A percentile compares a stretch with the other conserved stretches of the same genome.
Evolutionary conservation across 2,113 vertebrate genomes (phyloP).

Genomic region (Columba janthina): DNA sequence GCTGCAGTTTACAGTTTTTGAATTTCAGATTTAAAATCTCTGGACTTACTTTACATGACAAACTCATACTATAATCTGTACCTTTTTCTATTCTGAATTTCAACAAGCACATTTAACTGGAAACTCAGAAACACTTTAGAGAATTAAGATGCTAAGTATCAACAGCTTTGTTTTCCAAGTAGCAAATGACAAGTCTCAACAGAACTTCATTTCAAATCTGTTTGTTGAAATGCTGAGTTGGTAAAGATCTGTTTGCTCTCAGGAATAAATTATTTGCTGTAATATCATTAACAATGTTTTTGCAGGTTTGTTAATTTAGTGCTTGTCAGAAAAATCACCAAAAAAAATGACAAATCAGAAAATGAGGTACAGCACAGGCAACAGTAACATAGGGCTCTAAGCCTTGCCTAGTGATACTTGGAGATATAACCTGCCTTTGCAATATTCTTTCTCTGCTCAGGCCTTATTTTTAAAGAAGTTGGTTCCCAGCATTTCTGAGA

Average conservation of each 20-base stretch:
- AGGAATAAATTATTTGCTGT: background rate
- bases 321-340: background rate
- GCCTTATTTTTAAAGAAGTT: background rate
- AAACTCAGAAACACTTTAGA: slow-evolving; percentile 30
- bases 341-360: background rate
- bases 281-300: background rate
- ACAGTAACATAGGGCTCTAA: rapidly evolving
- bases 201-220: slow-evolving; percentile 60
- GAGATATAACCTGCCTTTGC: background rate
- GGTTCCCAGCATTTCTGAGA: background rate
- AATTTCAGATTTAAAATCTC: background rate
- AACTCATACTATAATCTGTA: background rate
- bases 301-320: background rate
- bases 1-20: background rate
- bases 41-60: background rate
- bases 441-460: background rate
- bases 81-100: background rate
- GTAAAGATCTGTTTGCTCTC: slow-evolving; percentile 20
- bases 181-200: slow-evolving; percentile 49
- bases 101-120: background rate
- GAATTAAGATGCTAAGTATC: slow-evolving; percentile 48
- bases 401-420: background rate
- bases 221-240: slow-evolving; percentile 18
- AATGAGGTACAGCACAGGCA: background rate
- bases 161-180: slow-evolving; percentile 50